Evolutionary conservation across 2,888 invertebrate species (phyloP).

Genomic region (Hipparchia semele): DNA sequence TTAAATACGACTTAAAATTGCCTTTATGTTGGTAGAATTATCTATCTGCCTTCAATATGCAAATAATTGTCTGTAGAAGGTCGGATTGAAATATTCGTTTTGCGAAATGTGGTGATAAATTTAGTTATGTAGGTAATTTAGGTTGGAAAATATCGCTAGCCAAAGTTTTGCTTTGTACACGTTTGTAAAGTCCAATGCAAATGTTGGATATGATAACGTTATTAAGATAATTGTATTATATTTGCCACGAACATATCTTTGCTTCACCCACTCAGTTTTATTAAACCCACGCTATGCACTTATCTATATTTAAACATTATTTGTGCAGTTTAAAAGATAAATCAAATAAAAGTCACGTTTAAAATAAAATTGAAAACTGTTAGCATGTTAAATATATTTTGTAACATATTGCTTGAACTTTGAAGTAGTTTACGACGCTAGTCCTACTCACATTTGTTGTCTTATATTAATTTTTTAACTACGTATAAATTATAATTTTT

Average conservation of each 20-base stretch:
- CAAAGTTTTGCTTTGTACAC: not conserved
- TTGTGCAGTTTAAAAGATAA: not conserved
- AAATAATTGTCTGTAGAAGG: not conserved
- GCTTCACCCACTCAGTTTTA: not conserved
- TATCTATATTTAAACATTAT: not conserved
- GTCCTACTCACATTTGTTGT: not conserved
- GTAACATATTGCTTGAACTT: not conserved
- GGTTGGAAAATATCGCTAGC: not conserved
- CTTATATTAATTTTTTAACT: too few species aligned
- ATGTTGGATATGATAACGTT: not conserved
- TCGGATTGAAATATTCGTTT: not conserved
- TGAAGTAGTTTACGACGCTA: not conserved
- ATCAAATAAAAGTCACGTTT: not conserved
- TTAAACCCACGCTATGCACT: conserved; percentile 1
- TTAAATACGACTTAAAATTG: not conserved
- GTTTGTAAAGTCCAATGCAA: not conserved
- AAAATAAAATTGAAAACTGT: not conserved
- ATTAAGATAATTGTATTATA: not conserved
- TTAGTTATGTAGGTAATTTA: not conserved
- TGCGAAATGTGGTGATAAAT: not conserved
- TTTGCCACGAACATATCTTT: not conserved
- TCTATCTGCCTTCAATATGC: not conserved
- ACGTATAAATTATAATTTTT: too few species aligned
- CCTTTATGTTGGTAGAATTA: not conserved
- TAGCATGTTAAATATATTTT: not conserved